A percentile compares a stretch with the other conserved stretches of the same genome.
These are phyloP conservation scores for Etheostoma nigrum DNA, from an alignment of 2,797 vertebrate genomes.

Conservation along the genomic window DNA sequence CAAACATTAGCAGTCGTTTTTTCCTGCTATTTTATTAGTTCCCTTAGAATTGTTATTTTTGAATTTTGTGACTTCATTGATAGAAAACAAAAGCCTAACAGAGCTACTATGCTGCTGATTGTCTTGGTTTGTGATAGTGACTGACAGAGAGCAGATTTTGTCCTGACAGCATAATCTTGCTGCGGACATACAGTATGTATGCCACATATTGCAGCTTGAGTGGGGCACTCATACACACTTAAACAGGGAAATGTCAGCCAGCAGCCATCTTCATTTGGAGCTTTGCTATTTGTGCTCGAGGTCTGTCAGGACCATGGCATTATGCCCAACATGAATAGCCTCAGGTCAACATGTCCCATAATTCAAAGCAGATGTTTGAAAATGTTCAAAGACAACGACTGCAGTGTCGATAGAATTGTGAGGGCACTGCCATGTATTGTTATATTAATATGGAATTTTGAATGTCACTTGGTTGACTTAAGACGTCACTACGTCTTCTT, in stretches of 20 bases:
- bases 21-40: background rate
- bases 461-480: too few species aligned
- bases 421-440: background rate
- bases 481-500: too few species aligned
- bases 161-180: slow-evolving; percentile 69
- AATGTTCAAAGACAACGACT: slow-evolving; percentile 21
- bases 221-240: slow-evolving; percentile 70
- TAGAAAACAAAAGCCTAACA: slow-evolving; percentile 18
- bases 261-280: slow-evolving; percentile 69
- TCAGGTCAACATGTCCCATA: slow-evolving; percentile 28
- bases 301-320: slow-evolving; percentile 51
- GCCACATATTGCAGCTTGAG: slow-evolving; percentile 72
- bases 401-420: background rate
- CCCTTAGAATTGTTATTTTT: background rate
- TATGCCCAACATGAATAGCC: slow-evolving; percentile 44
- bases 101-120: slow-evolving; percentile 23
- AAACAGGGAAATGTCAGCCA: slow-evolving; percentile 73
- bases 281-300: slow-evolving; percentile 68
- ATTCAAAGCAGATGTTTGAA: slow-evolving; percentile 35
- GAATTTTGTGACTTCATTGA: background rate
- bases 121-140: slow-evolving; percentile 47
- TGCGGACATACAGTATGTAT: slow-evolving; percentile 45
- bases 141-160: slow-evolving; percentile 59
- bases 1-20: background rate
- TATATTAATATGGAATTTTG: too few species aligned